Conservation (phyloP, 1,140 invertebrate genomes). For the Apis laboriosa region DNA sequence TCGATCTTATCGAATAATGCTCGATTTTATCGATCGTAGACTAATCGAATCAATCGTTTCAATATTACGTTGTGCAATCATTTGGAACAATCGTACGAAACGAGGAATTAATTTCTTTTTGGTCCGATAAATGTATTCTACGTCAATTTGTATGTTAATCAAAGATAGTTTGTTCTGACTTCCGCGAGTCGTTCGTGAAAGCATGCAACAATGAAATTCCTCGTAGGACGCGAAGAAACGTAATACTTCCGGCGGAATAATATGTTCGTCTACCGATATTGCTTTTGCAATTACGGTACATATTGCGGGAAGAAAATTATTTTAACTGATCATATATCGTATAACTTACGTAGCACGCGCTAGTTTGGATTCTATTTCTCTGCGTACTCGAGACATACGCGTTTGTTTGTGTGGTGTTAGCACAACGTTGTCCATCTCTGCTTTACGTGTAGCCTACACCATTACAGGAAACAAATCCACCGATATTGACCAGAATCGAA, state of each 20-base stretch:
- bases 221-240: slow-evolving; percentile 12
- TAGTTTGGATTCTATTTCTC: slow-evolving; percentile 2
- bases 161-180: not conserved
- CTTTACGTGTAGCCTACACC: slow-evolving; percentile 6
- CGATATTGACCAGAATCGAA: not conserved
- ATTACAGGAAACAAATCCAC: not conserved
- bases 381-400: slow-evolving; percentile 7
- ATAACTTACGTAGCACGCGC: not conserved
- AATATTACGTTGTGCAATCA: not conserved
- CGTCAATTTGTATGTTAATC: slow-evolving; percentile 26
- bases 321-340: not conserved
- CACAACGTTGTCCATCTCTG: not conserved
- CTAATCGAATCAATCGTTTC: not conserved
- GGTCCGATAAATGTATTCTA: not conserved
- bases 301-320: slow-evolving; percentile 12
- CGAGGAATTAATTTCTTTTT: not conserved
- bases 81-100: not conserved
- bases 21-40: not conserved
- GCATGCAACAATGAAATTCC: slow-evolving; percentile 27
- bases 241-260: slow-evolving; percentile 9
- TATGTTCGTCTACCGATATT: not conserved
- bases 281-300: not conserved
- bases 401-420: not conserved
- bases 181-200: slow-evolving; percentile 17
- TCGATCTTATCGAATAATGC: not conserved